A percentile compares a stretch with the other conserved stretches of the same genome.
Evolutionary conservation across 2,888 invertebrate genomes (phyloP).

Genomic region (Drosophila meridiana): DNA sequence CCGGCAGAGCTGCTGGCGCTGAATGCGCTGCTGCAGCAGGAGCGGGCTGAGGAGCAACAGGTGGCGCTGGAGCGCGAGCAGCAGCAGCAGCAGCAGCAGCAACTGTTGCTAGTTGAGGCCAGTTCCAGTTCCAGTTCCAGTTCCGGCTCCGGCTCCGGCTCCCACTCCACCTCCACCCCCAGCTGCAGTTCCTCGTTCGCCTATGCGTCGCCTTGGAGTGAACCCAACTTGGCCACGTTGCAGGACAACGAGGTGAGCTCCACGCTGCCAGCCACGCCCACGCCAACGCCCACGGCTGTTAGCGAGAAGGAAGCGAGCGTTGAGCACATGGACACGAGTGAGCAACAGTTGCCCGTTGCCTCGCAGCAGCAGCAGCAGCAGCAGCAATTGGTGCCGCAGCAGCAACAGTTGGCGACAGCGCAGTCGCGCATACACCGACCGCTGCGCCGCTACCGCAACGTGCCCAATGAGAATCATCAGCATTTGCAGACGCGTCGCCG

Average conservation of each 20-base stretch:
- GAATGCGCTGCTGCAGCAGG: constrained; percentile 80
- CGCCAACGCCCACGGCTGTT: constrained; percentile 4
- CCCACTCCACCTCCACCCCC: constrained; percentile 14
- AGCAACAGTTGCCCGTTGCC: constrained; percentile 1
- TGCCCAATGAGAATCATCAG: constrained; percentile 82
- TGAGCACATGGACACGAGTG: not conserved
- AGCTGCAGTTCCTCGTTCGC: constrained; percentile 4
- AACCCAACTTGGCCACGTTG: constrained; percentile 40
- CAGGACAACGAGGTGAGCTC: constrained; percentile 72
- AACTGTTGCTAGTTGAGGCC: constrained; percentile 36
- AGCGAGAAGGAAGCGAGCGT: not conserved
- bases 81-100: constrained; percentile 59
- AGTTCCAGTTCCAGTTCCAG: constrained; percentile 37
- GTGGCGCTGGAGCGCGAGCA: constrained; percentile 73
- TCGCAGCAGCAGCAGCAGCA: not conserved
- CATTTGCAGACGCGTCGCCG: constrained; percentile 68
- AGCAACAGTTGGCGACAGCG: constrained; percentile 1
- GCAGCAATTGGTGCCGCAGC: constrained; percentile 11
- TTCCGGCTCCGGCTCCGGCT: constrained; percentile 9
- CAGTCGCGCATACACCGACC: constrained; percentile 35
- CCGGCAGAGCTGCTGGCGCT: constrained; percentile 70
- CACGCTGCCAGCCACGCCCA: constrained; percentile 58
- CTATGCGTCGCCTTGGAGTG: constrained; percentile 31
- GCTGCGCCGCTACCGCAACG: constrained; percentile 77
- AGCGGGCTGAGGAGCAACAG: constrained; percentile 80